A percentile compares a stretch with the other conserved stretches of the same genome.
Conservation (phyloP, 2,888 invertebrate species). For the Melanchra persicariae region DNA sequence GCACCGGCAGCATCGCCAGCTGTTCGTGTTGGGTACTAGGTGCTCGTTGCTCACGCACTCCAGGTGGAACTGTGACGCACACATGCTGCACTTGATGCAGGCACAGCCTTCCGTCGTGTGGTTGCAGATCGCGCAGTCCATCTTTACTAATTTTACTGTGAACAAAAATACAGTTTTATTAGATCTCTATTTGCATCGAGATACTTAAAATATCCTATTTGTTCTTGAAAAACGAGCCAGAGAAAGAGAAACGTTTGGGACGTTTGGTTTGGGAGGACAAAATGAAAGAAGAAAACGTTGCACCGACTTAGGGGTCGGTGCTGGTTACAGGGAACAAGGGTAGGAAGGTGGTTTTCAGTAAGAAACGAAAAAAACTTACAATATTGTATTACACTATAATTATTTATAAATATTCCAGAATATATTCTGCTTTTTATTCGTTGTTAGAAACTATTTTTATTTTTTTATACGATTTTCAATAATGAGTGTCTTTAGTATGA, state of each 20-base stretch:
- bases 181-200: background rate
- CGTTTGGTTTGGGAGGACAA: background rate
- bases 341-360: background rate
- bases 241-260: background rate
- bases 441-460: slow-evolving; percentile 67
- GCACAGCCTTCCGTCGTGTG: slow-evolving; percentile 82
- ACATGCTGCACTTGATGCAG: slow-evolving; percentile 83
- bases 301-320: no score
- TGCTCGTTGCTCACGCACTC: slow-evolving; percentile 81
- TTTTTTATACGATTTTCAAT: slow-evolving; percentile 73
- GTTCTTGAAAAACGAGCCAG: no score
- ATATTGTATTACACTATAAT: slow-evolving; percentile 38
- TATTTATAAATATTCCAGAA: slow-evolving; percentile 39
- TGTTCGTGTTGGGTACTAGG: slow-evolving; percentile 77
- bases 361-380: slow-evolving; percentile 31
- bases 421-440: slow-evolving; percentile 61
- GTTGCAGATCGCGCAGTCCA: slow-evolving; percentile 84
- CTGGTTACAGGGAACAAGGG: no score
- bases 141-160: slow-evolving; percentile 64
- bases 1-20: slow-evolving; percentile 82
- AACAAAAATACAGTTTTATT: slow-evolving; percentile 15
- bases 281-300: background rate
- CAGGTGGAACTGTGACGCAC: slow-evolving; percentile 82
- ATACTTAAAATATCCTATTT: background rate
- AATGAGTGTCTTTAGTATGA: slow-evolving; percentile 65